These are phyloP conservation scores for Pitta sordida DNA, from an alignment of 2,113 vertebrate genomes.

Conservation along the genomic window DNA sequence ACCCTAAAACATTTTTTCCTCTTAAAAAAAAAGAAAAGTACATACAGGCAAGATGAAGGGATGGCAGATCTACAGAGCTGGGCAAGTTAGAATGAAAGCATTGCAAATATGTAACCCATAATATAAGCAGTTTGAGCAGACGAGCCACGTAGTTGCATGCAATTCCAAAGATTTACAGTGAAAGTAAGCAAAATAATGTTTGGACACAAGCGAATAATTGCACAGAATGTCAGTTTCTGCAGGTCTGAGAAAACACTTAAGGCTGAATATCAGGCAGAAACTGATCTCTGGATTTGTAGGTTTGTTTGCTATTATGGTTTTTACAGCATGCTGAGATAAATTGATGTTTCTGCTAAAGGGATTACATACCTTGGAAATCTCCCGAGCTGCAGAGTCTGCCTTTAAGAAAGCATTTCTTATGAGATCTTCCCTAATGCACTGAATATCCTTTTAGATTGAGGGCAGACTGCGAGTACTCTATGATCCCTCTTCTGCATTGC, in stretches of 20 bases:
- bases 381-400: background rate
- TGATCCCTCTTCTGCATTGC: background rate
- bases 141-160: background rate
- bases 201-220: background rate
- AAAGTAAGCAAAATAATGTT: background rate
- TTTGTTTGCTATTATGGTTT: slow-evolving; percentile 45
- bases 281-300: slow-evolving; percentile 31
- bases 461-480: background rate
- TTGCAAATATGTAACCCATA: background rate
- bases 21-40: background rate
- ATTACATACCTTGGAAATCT: slow-evolving; percentile 26
- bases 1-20: background rate
- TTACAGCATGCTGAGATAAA: slow-evolving; percentile 53
- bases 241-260: background rate
- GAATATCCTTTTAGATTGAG: background rate
- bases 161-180: background rate
- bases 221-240: background rate
- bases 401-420: slow-evolving; percentile 26
- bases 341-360: slow-evolving; percentile 42
- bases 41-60: background rate
- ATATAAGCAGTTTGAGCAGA: background rate
- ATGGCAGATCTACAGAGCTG: background rate
- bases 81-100: background rate
- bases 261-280: background rate
- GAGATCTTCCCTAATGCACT: slow-evolving; percentile 8